These are phyloP conservation scores for Pachypeltis micranthus DNA, from an alignment of 1,140 invertebrate species.

Conservation along the genomic window DNA sequence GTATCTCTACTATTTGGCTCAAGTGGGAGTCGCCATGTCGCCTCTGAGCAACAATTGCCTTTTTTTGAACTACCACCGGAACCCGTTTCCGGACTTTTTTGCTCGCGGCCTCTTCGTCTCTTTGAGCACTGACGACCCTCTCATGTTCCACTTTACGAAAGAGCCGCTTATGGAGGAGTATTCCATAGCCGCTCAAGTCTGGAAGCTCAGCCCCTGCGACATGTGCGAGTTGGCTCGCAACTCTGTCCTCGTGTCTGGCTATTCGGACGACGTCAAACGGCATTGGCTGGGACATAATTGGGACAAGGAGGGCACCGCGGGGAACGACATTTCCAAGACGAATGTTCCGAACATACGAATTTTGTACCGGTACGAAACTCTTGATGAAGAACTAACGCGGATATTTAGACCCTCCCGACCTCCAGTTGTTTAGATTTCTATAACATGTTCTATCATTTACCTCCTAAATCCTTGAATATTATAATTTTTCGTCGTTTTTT, in stretches of 20 bases:
- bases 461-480: no score
- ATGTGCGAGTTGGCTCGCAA: conserved; percentile 97
- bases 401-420: no score
- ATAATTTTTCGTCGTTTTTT: no score
- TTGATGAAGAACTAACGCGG: conserved; percentile 33
- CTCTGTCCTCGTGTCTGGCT: conserved; percentile 94
- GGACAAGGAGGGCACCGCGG: conserved; percentile 83
- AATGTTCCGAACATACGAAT: conserved; percentile 97
- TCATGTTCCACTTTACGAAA: conserved; percentile 99
- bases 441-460: no score
- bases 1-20: conserved; percentile 94
- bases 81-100: conserved; percentile 93
- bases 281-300: conserved; percentile 96
- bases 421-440: no score
- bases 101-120: conserved; percentile 87
- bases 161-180: conserved; percentile 99
- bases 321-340: conserved; percentile 93
- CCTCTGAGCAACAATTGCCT: conserved; percentile 97
- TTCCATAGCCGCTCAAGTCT: conserved; percentile 96
- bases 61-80: conserved; percentile 96
- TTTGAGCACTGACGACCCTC: conserved; percentile 92
- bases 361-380: conserved; percentile 78
- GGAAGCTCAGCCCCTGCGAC: conserved; percentile 95
- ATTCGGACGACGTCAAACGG: conserved; percentile 90
- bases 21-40: conserved; percentile 96